Evolutionary conservation across 1,140 invertebrate species (phyloP).

Genomic region (Tetraneura akinire): DNA sequence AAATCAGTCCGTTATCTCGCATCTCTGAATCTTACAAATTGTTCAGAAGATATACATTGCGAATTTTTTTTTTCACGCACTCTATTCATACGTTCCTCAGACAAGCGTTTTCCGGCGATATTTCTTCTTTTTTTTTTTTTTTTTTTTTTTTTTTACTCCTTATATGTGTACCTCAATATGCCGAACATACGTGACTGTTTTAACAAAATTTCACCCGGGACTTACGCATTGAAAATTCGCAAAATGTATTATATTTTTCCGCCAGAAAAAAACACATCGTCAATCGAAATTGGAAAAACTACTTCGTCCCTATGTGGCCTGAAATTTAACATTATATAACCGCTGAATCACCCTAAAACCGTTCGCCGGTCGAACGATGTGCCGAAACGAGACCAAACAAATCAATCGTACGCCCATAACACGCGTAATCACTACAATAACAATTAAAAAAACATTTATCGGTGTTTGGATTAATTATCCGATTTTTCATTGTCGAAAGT

Average conservation of each 20-base stretch:
- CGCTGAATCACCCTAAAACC: not conserved
- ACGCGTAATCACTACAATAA: too few relatives aligned
- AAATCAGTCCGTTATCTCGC: slow-evolving; percentile 27
- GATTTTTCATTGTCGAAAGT: too few relatives aligned
- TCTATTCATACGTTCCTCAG: not conserved
- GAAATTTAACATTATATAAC: slow-evolving; percentile 9
- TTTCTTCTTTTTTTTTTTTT: slow-evolving; percentile 3
- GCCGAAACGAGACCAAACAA: not conserved
- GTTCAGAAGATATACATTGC: not conserved
- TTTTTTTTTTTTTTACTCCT: not conserved
- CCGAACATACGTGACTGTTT: slow-evolving; percentile 33
- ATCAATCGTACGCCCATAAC: too few relatives aligned
- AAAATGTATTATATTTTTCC: slow-evolving; percentile 11
- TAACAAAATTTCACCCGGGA: not conserved
- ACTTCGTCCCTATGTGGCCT: not conserved
- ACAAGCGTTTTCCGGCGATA: not conserved
- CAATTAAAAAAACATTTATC: too few relatives aligned
- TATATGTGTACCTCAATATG: not conserved
- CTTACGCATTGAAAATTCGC: slow-evolving; percentile 6
- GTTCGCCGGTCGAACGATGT: too few relatives aligned
- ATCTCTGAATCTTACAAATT: slow-evolving; percentile 31
- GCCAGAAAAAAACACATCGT: not conserved
- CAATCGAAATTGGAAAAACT: slow-evolving; percentile 7
- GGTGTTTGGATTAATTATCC: too few relatives aligned
- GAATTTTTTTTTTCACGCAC: slow-evolving; percentile 23